Percentiles rank a stretch among this genome's conserved stretches.
These are phyloP conservation scores for Cololabis saira DNA, from an alignment of 2,113 vertebrate species.

Conservation along the genomic window DNA sequence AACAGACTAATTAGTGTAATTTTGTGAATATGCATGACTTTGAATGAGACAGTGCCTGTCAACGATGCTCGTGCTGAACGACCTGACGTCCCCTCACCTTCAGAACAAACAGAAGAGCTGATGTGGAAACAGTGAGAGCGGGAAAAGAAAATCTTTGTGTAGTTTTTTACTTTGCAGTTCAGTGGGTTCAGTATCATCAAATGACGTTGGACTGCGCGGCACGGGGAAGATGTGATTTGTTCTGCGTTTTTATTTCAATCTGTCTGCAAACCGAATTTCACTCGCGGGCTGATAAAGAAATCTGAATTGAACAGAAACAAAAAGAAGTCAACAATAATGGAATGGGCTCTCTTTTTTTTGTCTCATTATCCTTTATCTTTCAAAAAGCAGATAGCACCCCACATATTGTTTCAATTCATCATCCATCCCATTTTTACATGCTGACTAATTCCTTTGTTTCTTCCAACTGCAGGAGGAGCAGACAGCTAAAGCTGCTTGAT, in stretches of 20 bases:
- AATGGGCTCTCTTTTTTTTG: slow-evolving; percentile 13
- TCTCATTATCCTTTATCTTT: slow-evolving; percentile 40
- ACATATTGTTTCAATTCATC: slow-evolving; percentile 17
- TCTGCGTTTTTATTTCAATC: slow-evolving; percentile 42
- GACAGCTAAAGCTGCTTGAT: slow-evolving; percentile 41
- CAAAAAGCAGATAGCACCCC: slow-evolving; percentile 28
- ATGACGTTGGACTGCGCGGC: slow-evolving; percentile 17
- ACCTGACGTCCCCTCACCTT: slow-evolving; percentile 41
- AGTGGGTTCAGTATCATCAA: slow-evolving; percentile 34
- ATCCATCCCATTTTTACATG: slow-evolving; percentile 37
- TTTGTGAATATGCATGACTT: neutral
- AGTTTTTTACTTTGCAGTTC: neutral
- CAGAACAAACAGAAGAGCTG: slow-evolving; percentile 13
- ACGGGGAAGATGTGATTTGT: slow-evolving; percentile 16
- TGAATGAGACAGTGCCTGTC: slow-evolving; percentile 30
- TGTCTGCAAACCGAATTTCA: slow-evolving; percentile 35
- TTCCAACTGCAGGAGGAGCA: slow-evolving; percentile 22
- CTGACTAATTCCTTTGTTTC: slow-evolving; percentile 52
- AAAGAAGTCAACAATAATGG: slow-evolving; percentile 40
- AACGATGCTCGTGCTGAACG: slow-evolving; percentile 17
- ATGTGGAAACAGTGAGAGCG: neutral
- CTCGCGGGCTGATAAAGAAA: slow-evolving; percentile 45
- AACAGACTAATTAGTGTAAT: too few relatives aligned
- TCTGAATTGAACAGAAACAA: slow-evolving; percentile 47
- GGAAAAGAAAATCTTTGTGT: neutral